These are phyloP conservation scores for Drosophila meridionalis DNA, from an alignment of 2,888 invertebrate species.

Conservation along the genomic window DNA sequence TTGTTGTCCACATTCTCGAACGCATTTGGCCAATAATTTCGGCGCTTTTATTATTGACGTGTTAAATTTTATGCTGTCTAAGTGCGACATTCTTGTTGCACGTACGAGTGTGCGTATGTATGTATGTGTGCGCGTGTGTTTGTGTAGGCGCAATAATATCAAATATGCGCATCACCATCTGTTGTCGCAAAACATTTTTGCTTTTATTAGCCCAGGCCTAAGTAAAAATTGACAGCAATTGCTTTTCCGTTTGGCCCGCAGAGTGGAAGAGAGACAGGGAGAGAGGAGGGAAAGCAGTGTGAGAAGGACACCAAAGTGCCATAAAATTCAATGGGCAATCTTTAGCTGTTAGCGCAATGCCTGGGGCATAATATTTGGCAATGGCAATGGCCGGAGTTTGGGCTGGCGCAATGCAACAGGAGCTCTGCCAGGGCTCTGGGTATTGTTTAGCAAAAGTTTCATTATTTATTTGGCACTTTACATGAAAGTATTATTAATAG, in stretches of 20 bases:
- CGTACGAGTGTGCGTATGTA: constrained; percentile 6
- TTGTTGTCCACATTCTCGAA: constrained; percentile 17
- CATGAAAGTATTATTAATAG: constrained; percentile 59
- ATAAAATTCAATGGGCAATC: constrained; percentile 74
- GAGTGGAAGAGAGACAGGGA: constrained; percentile 5
- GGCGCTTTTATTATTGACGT: constrained; percentile 57
- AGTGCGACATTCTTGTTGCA: constrained; percentile 56
- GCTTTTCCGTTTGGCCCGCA: constrained; percentile 44
- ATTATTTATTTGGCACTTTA: constrained; percentile 57
- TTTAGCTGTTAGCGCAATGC: constrained; percentile 70
- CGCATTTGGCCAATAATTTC: constrained; percentile 37
- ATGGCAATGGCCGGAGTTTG: constrained; percentile 12
- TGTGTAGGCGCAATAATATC: constrained; percentile 58
- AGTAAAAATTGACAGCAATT: constrained; percentile 76
- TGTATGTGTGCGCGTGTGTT: constrained; percentile 1
- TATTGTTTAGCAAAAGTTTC: constrained; percentile 49
- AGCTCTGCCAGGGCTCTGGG: constrained; percentile 23
- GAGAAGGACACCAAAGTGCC: constrained; percentile 60
- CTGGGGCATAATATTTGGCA: constrained; percentile 65
- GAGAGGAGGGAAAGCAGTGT: neutral
- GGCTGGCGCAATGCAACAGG: constrained; percentile 33
- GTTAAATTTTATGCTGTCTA: constrained; percentile 65
- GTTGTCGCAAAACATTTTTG: constrained; percentile 60
- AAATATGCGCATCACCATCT: constrained; percentile 75
- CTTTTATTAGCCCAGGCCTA: constrained; percentile 63